Percentiles rank a stretch among this genome's conserved stretches.
Evolutionary conservation across 2,797 vertebrate genomes (phyloP).

Genomic region (Rhinella marina): DNA sequence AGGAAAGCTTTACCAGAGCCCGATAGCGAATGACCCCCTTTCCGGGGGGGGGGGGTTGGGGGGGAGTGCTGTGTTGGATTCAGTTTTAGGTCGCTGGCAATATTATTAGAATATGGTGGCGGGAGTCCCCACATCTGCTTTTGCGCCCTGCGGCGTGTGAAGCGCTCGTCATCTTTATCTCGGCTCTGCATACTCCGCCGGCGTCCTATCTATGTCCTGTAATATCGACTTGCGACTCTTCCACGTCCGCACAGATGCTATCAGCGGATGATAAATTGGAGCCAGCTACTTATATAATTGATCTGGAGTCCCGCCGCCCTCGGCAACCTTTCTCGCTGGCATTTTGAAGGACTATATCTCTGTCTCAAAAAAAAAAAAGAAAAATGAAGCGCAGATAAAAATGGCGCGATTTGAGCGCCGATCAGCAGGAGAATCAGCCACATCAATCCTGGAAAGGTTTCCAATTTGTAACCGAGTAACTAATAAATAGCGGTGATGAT

Average conservation of each 20-base stretch:
- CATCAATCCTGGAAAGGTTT: slow-evolving; percentile 63
- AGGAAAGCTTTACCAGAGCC: not conserved
- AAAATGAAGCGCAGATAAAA: slow-evolving; percentile 72
- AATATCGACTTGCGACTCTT: slow-evolving; percentile 69
- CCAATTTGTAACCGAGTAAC: slow-evolving; percentile 56
- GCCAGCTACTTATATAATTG: slow-evolving; percentile 79
- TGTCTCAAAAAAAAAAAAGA: slow-evolving; percentile 68
- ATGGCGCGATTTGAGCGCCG: slow-evolving; percentile 45
- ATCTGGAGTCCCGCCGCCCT: slow-evolving; percentile 75
- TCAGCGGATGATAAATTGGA: slow-evolving; percentile 79
- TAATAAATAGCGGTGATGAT: slow-evolving; percentile 64
- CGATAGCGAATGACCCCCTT: too few relatives aligned
- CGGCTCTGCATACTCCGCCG: slow-evolving; percentile 62
- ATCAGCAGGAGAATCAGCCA: not conserved
- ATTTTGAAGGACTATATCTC: slow-evolving; percentile 78
- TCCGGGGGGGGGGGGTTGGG: too few relatives aligned
- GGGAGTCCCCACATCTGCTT: not conserved
- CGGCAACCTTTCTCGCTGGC: slow-evolving; percentile 76
- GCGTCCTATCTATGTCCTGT: slow-evolving; percentile 64
- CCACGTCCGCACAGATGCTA: slow-evolving; percentile 78
- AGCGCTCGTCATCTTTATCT: slow-evolving; percentile 65
- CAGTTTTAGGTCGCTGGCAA: not conserved
- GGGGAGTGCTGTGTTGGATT: too few relatives aligned
- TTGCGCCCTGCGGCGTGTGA: not conserved
- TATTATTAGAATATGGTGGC: slow-evolving; percentile 62